A percentile compares a stretch with the other conserved stretches of the same genome.
Evolutionary conservation across 1,140 invertebrate species (phyloP).

Genomic region (Ceratosolen fusciceps): DNA sequence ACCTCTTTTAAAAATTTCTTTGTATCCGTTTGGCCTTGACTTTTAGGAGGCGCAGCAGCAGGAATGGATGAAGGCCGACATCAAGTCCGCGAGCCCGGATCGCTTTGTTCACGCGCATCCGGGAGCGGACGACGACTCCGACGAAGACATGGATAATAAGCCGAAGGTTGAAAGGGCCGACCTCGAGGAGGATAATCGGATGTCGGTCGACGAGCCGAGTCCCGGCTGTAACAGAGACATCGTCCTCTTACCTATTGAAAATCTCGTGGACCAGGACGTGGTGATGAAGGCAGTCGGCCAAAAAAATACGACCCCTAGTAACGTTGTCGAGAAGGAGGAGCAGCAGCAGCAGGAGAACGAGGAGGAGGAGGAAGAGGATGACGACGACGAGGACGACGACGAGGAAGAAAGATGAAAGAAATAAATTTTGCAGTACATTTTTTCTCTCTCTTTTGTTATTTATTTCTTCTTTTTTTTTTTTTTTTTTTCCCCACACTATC

Average conservation of each 20-base stretch:
- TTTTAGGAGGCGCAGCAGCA: slow-evolving; percentile 66
- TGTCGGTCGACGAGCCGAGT: slow-evolving; percentile 26
- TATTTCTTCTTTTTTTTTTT: slow-evolving; percentile 40
- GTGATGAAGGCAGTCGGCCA: neutral
- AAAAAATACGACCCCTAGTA: no score
- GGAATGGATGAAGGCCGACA: slow-evolving; percentile 72
- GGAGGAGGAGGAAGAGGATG: neutral
- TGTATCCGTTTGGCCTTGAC: no score
- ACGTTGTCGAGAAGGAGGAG: neutral
- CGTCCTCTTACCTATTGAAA: slow-evolving; percentile 57
- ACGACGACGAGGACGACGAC: neutral
- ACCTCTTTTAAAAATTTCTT: no score
- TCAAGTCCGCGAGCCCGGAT: slow-evolving; percentile 58
- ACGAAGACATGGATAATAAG: slow-evolving; percentile 66
- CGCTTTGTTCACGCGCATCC: slow-evolving; percentile 73
- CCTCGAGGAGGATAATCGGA: slow-evolving; percentile 9
- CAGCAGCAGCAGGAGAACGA: neutral
- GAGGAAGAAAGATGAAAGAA: slow-evolving; percentile 17
- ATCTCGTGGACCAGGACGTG: slow-evolving; percentile 59
- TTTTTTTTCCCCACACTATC: slow-evolving; percentile 50
- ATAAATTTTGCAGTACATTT: slow-evolving; percentile 23
- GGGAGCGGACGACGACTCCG: slow-evolving; percentile 72
- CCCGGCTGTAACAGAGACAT: slow-evolving; percentile 40
- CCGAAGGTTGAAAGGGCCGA: neutral
- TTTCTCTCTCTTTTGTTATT: slow-evolving; percentile 38